Percentiles rank a stretch among this genome's conserved stretches.
Evolutionary conservation across 2,888 invertebrate genomes (phyloP).

Genomic region (Cantharis flavilabris): DNA sequence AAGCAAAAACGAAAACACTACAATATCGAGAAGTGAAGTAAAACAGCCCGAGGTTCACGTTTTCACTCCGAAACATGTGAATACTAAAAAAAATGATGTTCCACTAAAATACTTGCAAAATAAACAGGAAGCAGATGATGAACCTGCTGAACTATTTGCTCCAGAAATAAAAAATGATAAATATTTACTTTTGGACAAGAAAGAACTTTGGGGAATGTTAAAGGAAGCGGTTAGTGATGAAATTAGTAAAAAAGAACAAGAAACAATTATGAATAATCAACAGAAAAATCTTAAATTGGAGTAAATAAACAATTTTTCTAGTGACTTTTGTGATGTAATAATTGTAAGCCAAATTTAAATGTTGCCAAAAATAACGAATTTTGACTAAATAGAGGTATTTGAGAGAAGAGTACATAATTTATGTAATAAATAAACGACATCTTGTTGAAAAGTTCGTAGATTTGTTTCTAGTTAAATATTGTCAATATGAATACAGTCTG

Average conservation of each 20-base stretch:
- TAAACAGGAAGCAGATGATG: constrained; percentile 32
- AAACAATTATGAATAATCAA: constrained; percentile 3
- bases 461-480: neutral
- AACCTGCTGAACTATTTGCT: constrained; percentile 38
- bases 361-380: constrained; percentile 1
- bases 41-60: constrained; percentile 26
- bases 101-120: constrained; percentile 35
- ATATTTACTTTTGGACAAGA: constrained; percentile 64
- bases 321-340: neutral
- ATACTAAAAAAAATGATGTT: constrained; percentile 42
- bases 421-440: neutral
- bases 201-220: constrained; percentile 65
- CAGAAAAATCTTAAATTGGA: neutral
- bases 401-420: neutral
- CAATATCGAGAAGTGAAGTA: neutral
- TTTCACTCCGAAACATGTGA: constrained; percentile 41
- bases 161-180: constrained; percentile 57
- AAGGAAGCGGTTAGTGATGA: constrained; percentile 59
- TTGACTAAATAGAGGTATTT: neutral
- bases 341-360: neutral
- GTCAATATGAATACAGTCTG: neutral
- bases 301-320: neutral
- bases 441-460: neutral
- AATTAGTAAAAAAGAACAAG: constrained; percentile 26
- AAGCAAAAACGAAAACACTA: neutral